These are phyloP conservation scores for Heloderma charlesbogerti DNA, from an alignment of 2,113 vertebrate genomes.

Conservation along the genomic window DNA sequence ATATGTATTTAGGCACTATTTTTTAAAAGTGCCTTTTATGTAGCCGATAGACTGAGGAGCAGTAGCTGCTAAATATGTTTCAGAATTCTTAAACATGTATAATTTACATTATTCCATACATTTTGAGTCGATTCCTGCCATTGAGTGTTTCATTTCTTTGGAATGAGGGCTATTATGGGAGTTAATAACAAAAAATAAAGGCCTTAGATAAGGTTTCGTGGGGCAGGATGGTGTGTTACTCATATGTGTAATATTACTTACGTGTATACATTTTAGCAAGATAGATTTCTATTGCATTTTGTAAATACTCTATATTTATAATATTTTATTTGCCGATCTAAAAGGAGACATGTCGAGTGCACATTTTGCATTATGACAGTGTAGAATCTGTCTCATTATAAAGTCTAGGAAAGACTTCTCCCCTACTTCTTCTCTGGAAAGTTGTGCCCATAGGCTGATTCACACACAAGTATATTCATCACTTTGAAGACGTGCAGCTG, in stretches of 20 bases:
- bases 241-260: neutral
- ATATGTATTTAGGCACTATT: slow-evolving; percentile 72
- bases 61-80: slow-evolving; percentile 48
- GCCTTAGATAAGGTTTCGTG: neutral
- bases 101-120: neutral
- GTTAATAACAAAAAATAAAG: neutral
- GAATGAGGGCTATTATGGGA: accelerated
- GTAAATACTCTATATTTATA: neutral
- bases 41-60: slow-evolving; percentile 53
- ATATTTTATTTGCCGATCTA: neutral
- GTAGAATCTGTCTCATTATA: neutral
- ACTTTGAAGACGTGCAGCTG: neutral
- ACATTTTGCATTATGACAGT: neutral
- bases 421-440: neutral
- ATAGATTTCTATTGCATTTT: neutral
- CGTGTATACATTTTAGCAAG: slow-evolving; percentile 1
- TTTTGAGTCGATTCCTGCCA: neutral
- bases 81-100: slow-evolving; percentile 61
- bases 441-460: neutral
- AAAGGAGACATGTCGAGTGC: neutral
- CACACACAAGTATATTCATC: neutral
- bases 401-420: neutral
- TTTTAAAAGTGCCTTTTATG: slow-evolving; percentile 61
- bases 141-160: neutral
- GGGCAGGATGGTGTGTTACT: neutral